Conservation (phyloP, 2,888 invertebrate genomes). For the Machimus atricapillus region DNA sequence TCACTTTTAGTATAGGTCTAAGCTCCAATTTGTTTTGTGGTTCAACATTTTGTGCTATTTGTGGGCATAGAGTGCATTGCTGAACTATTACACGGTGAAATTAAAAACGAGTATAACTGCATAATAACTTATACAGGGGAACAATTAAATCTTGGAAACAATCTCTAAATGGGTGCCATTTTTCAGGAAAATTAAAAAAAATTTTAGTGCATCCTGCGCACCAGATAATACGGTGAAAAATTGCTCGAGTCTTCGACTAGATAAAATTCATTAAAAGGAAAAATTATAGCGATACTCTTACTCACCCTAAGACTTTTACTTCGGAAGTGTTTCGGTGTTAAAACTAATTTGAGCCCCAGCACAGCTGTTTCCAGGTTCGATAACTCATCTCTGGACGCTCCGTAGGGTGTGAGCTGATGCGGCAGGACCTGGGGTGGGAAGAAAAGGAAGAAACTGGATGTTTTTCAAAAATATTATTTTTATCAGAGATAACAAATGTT, state of each 20-base stretch:
- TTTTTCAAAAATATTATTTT: conserved; percentile 11
- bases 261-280: conserved; percentile 29
- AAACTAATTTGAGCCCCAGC: conserved; percentile 47
- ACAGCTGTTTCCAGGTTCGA: conserved; percentile 35
- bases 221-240: conserved; percentile 8
- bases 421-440: conserved; percentile 36
- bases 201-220: background rate
- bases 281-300: background rate
- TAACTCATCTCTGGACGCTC: conserved; percentile 36
- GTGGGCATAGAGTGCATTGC: background rate
- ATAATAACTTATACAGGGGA: background rate
- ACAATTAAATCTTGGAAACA: background rate
- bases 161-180: background rate
- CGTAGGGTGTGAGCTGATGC: conserved; percentile 43
- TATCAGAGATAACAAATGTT: conserved; percentile 8
- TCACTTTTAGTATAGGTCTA: background rate
- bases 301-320: conserved; percentile 47
- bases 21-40: background rate
- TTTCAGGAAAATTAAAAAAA: conserved; percentile 14
- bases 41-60: background rate
- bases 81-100: background rate
- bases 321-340: conserved; percentile 48
- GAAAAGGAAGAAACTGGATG: background rate
- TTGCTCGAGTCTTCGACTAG: background rate
- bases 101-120: background rate